Base-by-base conservation (phyloP, 30 jellyfish, hydroid and myxozoan species). In the Pelagia noctiluca region DNA sequence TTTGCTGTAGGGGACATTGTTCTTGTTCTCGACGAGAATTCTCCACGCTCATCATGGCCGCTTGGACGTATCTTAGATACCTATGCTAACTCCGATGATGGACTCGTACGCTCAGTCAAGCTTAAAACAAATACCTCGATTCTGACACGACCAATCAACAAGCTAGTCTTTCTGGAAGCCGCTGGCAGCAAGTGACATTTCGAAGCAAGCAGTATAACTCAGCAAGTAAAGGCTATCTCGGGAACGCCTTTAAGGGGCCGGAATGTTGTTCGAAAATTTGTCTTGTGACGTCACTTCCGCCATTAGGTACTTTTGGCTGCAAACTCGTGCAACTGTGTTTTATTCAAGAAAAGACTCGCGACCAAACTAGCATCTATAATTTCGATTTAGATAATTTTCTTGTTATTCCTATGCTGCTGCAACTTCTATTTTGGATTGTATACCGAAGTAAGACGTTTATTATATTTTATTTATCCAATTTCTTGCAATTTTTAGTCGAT, bases 181-280 rank as follows among this genome's bases (percentile, higher is more conserved):
- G 57, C 57, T 42, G 57, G 16, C 8, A 8, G 8, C 57, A 16
- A 42, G 8, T 8, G 16, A 42, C 12, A 42, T 5, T 8, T 5
- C 16, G 57, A 42, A 42, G 57, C 8, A 42, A 42, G 16, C 57
- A 5, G 16, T 42, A 42, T 42, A 42, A 5, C 16, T 42, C 8
- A 42, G 8, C 57, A 42, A 5, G 57, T 42, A 5, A 5, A 16
- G 8, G 8, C 16, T 42, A 42, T 42, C 16, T 42, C 57, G 16
- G 16, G 8, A 5, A 42, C 57, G 57, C 57, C 57, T 42, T 42
- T 42, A 42, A 42, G 57, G 57, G 57, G 57, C 57, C 57, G 57
- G 57, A 42, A 42, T 42, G 57, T 42, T 42, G n/a, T n/a, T n/a
- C n/a, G n/a, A n/a, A n/a, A n/a, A n/a, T n/a, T n/a, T n/a, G n/a